These are phyloP conservation scores for Dicyrtomina minuta DNA, from an alignment of 2,888 invertebrate species.

Conservation along the genomic window DNA sequence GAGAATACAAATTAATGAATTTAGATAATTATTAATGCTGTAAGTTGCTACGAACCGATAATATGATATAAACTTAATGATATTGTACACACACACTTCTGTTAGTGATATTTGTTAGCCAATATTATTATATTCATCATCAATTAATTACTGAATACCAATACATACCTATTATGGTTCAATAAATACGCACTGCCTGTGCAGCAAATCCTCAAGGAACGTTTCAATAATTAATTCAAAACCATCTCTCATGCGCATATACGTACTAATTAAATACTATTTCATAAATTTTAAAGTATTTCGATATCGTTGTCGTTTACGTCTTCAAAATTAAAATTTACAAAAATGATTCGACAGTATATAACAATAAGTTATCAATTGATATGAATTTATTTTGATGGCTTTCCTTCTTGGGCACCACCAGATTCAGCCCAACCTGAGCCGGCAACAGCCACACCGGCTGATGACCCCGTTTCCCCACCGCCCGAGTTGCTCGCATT, in stretches of 20 bases:
- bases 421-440: background rate
- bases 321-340: no score
- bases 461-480: background rate
- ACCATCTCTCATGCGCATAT: no score
- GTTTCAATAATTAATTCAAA: background rate
- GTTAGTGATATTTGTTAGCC: slow-evolving; percentile 11
- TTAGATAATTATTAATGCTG: background rate
- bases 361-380: background rate
- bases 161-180: background rate
- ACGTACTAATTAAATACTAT: no score
- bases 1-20: background rate
- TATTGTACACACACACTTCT: background rate
- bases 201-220: background rate
- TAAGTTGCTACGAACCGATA: background rate
- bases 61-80: background rate
- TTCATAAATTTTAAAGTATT: no score
- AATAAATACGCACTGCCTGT: slow-evolving; percentile 1
- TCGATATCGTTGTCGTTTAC: no score
- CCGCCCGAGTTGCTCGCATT: background rate
- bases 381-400: background rate
- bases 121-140: slow-evolving; percentile 5
- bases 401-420: background rate
- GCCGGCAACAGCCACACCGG: background rate
- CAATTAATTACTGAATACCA: background rate
- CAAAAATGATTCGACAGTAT: background rate